These are phyloP conservation scores for Odontesthes bonariensis DNA, from an alignment of 2,113 vertebrate genomes.

Conservation along the genomic window DNA sequence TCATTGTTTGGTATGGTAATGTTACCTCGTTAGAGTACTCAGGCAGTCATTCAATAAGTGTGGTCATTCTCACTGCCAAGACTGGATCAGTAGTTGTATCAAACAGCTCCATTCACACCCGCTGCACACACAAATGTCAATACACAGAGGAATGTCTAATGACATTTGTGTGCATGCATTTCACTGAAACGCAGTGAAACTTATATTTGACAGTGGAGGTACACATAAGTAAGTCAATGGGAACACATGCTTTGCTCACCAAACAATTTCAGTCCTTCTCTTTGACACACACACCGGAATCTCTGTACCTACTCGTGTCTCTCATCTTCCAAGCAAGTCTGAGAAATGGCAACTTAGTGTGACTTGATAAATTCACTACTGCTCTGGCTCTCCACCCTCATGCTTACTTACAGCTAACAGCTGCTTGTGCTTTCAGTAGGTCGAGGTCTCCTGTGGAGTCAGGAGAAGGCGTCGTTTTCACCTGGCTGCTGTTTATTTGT, in stretches of 20 bases:
- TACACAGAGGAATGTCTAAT: not conserved
- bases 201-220: conserved; percentile 15
- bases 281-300: not conserved
- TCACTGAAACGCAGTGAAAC: conserved; percentile 12
- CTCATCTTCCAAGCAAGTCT: conserved; percentile 63
- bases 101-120: conserved; percentile 42
- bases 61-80: conserved; percentile 69
- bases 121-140: conserved; percentile 1
- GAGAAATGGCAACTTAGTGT: conserved; percentile 47
- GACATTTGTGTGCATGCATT: conserved; percentile 2
- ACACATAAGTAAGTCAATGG: not conserved
- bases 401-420: conserved; percentile 67
- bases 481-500: conserved; percentile 69
- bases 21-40: conserved; percentile 80
- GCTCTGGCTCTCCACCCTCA: conserved; percentile 46
- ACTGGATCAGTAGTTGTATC: conserved; percentile 59
- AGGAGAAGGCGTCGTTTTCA: conserved; percentile 62
- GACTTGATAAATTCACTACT: conserved; percentile 62
- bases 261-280: too few species aligned
- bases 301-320: conserved; percentile 13
- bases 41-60: conserved; percentile 75
- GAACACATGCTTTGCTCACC: conserved; percentile 2
- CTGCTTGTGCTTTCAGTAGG: conserved; percentile 60
- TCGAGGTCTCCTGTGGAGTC: conserved; percentile 63
- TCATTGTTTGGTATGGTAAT: conserved; percentile 79